phyloP scores from a whole-genome alignment of 2,797 vertebrate genomes.

The Cirrhinus mrigala region DNA sequence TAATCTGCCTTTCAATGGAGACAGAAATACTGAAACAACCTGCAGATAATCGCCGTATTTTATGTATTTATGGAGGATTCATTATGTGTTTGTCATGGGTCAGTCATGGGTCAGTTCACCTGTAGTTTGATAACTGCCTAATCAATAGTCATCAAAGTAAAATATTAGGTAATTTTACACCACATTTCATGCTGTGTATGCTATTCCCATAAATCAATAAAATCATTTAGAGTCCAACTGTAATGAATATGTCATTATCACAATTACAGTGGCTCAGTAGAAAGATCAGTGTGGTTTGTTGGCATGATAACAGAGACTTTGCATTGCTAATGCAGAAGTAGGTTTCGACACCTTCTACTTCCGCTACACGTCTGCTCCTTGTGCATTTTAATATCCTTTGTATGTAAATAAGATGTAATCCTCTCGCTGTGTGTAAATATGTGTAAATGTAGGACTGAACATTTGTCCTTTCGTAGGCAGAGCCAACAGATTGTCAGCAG shows the following conservation, averaged over 20 bases:
- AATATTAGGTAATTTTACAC: conserved; percentile 6
- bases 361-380: neutral
- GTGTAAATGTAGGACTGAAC: conserved; percentile 30
- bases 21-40: conserved; percentile 1
- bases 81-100: conserved; percentile 11
- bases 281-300: conserved; percentile 1
- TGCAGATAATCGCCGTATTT: neutral
- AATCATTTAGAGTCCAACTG: neutral
- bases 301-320: conserved; percentile 56
- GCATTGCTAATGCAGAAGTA: neutral
- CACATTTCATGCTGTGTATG: neutral
- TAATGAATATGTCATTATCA: neutral
- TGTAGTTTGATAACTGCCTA: neutral
- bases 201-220: conserved; percentile 35
- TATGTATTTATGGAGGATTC: neutral
- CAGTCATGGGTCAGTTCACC: conserved; percentile 17
- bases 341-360: neutral
- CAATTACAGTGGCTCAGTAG: neutral
- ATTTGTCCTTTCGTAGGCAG: neutral
- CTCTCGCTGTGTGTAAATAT: neutral
- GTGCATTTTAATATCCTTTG: conserved; percentile 15
- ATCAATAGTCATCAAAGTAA: conserved; percentile 14
- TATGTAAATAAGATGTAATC: conserved; percentile 4
- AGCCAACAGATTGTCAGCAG: conserved; percentile 36
- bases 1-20: neutral